Percentiles rank a stretch among this genome's conserved stretches.
Conservation (phyloP, 2,888 invertebrate species). For the Pyrrhosoma nymphula region DNA sequence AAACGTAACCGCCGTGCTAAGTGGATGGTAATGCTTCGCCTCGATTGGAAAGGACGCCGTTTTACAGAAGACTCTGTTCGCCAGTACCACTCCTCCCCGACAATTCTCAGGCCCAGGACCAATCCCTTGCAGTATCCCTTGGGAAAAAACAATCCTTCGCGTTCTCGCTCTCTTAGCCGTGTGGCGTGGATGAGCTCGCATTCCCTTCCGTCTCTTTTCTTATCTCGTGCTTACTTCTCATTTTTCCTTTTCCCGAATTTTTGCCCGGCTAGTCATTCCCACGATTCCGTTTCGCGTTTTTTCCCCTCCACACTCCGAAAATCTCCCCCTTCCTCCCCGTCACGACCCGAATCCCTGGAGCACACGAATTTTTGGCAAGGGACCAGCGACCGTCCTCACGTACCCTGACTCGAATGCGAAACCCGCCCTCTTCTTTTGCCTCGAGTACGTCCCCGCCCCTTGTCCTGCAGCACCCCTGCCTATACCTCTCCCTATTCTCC, state of each 20-base stretch:
- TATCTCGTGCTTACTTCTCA: too few species aligned
- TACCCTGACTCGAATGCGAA: background rate
- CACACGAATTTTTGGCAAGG: constrained; percentile 39
- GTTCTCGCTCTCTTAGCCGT: background rate
- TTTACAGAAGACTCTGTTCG: background rate
- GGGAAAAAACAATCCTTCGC: too few species aligned
- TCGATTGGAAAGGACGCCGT: constrained; percentile 27
- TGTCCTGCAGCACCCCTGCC: background rate
- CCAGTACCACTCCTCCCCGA: background rate
- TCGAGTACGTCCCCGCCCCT: background rate
- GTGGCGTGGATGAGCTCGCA: too few species aligned
- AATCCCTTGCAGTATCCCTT: background rate
- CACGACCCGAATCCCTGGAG: constrained; percentile 16
- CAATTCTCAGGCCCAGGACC: too few species aligned
- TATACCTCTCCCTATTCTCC: background rate
- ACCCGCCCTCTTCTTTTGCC: background rate
- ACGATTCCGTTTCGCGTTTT: background rate
- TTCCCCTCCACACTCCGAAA: background rate
- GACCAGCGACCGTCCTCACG: constrained; percentile 1
- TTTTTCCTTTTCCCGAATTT: too few species aligned
- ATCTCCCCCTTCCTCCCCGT: background rate
- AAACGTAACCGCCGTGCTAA: background rate
- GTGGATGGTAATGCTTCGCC: constrained; percentile 22
- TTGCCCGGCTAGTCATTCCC: background rate
- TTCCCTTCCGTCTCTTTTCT: too few species aligned